Base-by-base conservation (phyloP, 2,888 invertebrate genomes). In the Rhamnusium bicolor region DNA sequence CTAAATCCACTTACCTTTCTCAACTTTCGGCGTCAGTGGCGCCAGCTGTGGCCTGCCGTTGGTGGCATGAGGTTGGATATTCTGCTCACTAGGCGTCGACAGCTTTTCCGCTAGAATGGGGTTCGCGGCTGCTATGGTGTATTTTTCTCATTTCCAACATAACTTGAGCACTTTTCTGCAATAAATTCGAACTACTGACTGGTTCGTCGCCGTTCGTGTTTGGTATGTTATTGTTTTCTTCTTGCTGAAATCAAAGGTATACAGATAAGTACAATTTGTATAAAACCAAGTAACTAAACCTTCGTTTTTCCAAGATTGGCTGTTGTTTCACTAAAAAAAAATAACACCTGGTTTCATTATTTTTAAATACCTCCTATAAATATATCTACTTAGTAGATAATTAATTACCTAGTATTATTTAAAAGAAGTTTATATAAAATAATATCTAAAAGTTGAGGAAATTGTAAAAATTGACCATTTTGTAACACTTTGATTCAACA, bases 71-170 rank as follows among this genome's bases (percentile, higher is more conserved):
- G 79, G 75, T 53, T 84, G 84, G 51, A 81, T 69, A 58, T 75
- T 81, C 80, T 84, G 84, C 67, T 86, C 86, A 89, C 89, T 90
- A 90, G 88, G 91, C 89, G 86, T 90, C 88, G 88, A 90, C 79
- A 92, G 88, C 86, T 94, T 94, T 90, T 96, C 96, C 81, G 96
- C 96, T 75, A 96, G 90, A 79, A 96, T 88, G 14, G 96, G 96
- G 88, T 96, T 96, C 58, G 95, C 94, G 10, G 96, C 95, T 27
- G 94, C 94, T 78, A 96, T 95, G 80, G 94, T 94, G 86, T 93
- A 94, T 65, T 80, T n/a, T 82, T 40, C 87, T 83, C 83, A 87
- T 85, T 74, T 88, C 88, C 3, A 86, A 75, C 76, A 86, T 79
- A 40, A 84, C 81, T 74, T 87, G 87, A 74, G 85, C 84, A 76